phyloP scores from a whole-genome alignment of 2,113 vertebrate genomes.

The Syrrhaptes paradoxus region DNA sequence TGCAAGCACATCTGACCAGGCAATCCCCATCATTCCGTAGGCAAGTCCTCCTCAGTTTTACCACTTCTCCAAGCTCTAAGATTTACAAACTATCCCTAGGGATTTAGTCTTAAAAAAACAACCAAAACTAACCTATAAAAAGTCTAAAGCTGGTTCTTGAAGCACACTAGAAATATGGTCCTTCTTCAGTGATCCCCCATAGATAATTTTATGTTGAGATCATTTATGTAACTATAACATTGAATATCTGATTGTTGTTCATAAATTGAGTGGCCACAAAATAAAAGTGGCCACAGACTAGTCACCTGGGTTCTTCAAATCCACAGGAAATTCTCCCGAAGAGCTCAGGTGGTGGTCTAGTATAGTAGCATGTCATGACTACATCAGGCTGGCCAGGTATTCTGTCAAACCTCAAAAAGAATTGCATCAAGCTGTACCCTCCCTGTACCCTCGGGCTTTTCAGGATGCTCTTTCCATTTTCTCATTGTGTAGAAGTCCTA shows the following conservation, averaged over 20 bases:
- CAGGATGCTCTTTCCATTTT: background rate
- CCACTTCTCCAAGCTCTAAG: background rate
- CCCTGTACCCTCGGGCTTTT: background rate
- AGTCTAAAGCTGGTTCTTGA: background rate
- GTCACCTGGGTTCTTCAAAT: background rate
- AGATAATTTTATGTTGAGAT: background rate
- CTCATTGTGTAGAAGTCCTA: background rate
- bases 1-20: background rate
- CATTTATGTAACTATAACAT: background rate
- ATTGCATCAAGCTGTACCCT: background rate
- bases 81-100: background rate
- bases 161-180: background rate
- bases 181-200: accelerated
- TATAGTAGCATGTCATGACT: accelerated
- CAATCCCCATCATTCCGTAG: background rate
- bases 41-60: background rate
- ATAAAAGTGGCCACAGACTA: background rate
- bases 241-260: background rate
- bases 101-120: background rate
- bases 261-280: background rate
- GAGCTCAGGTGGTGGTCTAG: background rate
- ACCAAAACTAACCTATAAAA: background rate
- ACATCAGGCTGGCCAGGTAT: background rate
- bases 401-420: background rate
- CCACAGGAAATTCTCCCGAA: background rate